Conservation (phyloP, 1,140 invertebrate genomes). For the Maconellicoccus hirsutus region DNA sequence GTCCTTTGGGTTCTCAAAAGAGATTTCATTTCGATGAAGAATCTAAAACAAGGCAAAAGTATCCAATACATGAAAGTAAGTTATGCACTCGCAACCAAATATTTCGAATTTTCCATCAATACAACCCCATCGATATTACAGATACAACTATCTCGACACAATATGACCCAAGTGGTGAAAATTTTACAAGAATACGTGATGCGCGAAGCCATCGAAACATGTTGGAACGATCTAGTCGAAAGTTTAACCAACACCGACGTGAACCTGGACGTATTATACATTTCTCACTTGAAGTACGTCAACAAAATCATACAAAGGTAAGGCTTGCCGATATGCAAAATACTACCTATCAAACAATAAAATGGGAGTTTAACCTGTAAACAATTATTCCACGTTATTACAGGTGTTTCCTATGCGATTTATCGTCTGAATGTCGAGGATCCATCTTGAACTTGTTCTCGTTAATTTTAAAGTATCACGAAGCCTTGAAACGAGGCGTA, state of each 20-base stretch:
- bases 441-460: neutral
- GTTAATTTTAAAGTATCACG: neutral
- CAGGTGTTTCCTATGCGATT: constrained; percentile 11
- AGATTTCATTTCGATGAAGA: neutral
- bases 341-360: too few relatives aligned
- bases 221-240: neutral
- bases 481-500: neutral
- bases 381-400: too few relatives aligned
- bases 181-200: constrained; percentile 12
- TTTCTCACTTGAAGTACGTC: constrained; percentile 8
- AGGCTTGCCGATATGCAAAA: too few relatives aligned
- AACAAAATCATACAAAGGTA: constrained; percentile 1
- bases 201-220: neutral
- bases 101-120: too few relatives aligned
- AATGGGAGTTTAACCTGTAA: too few relatives aligned
- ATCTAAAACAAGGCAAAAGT: constrained; percentile 1
- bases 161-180: neutral
- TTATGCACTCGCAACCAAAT: too few relatives aligned
- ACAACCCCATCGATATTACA: neutral
- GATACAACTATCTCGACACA: neutral
- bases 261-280: neutral
- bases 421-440: neutral
- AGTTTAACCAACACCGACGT: neutral
- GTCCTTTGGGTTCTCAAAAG: neutral
- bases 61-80: neutral